Conservation (phyloP, 2,888 invertebrate species). For the Euclidia mi region DNA sequence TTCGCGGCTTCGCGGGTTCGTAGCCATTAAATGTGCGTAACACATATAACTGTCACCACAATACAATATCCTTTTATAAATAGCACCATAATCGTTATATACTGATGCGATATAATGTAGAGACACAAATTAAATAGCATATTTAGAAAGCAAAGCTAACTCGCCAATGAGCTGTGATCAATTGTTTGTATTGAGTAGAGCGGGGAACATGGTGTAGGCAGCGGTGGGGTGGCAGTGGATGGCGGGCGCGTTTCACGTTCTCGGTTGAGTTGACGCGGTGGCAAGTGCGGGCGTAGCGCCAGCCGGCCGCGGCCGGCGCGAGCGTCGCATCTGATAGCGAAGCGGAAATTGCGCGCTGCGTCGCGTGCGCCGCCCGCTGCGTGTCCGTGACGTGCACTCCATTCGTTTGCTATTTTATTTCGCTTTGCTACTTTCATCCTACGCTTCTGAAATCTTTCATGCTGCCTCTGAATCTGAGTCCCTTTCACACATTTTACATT, state of each 20-base stretch:
- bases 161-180: constrained; percentile 21
- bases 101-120: not conserved
- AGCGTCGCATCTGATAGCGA: constrained; percentile 81
- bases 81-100: not conserved
- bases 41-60: not conserved
- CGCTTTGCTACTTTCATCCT: constrained; percentile 67
- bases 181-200: constrained; percentile 57
- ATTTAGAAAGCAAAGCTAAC: not conserved
- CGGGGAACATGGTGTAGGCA: constrained; percentile 57
- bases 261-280: constrained; percentile 70
- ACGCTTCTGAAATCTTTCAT: constrained; percentile 67
- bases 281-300: constrained; percentile 56
- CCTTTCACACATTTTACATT: constrained; percentile 27
- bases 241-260: constrained; percentile 51
- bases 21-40: constrained; percentile 9
- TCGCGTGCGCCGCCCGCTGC: constrained; percentile 82
- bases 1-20: constrained; percentile 7
- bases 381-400: constrained; percentile 82
- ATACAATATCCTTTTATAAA: not conserved
- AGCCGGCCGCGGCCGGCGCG: constrained; percentile 69
- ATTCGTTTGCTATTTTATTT: constrained; percentile 79
- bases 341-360: constrained; percentile 86
- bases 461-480: constrained; percentile 18
- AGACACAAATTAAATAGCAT: not conserved
- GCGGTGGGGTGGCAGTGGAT: constrained; percentile 9